Conservation (phyloP, 2,113 vertebrate species). For the Urocynchramus pylzowi region DNA sequence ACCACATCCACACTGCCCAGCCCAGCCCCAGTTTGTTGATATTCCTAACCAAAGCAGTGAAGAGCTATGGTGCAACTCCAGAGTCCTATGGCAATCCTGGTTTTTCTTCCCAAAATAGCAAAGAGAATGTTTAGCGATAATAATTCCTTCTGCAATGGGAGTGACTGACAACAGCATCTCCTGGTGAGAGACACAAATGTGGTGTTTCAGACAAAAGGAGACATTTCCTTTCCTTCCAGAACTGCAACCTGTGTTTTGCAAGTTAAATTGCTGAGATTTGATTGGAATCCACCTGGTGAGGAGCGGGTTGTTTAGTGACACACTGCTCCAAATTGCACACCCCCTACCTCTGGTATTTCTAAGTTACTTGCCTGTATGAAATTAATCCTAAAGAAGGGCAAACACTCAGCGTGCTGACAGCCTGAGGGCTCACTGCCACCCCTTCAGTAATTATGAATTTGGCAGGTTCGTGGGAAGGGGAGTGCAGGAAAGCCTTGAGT, state of each 20-base stretch:
- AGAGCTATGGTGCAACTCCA: background rate
- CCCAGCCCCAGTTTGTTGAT: background rate
- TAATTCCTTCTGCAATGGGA: background rate
- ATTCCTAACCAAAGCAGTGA: background rate
- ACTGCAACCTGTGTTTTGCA: constrained; percentile 12
- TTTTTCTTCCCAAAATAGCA: background rate
- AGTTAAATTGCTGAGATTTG: background rate
- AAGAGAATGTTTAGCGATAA: background rate
- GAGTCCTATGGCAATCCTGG: background rate
- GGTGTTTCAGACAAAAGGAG: background rate
- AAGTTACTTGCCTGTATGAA: background rate
- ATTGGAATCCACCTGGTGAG: background rate
- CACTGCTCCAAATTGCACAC: background rate
- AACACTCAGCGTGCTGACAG: background rate
- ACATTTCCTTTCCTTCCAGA: background rate
- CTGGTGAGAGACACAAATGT: background rate
- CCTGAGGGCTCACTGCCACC: background rate
- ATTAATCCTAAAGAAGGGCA: background rate
- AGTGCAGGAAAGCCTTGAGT: background rate
- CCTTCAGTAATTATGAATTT: background rate
- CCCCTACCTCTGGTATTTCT: background rate
- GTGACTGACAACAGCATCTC: constrained; percentile 2
- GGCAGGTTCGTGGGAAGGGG: background rate
- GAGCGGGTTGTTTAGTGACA: background rate
- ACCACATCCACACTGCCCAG: rapidly evolving